Base-by-base conservation (phyloP, 2,888 invertebrate genomes). In the Ectemnius cavifrons region DNA sequence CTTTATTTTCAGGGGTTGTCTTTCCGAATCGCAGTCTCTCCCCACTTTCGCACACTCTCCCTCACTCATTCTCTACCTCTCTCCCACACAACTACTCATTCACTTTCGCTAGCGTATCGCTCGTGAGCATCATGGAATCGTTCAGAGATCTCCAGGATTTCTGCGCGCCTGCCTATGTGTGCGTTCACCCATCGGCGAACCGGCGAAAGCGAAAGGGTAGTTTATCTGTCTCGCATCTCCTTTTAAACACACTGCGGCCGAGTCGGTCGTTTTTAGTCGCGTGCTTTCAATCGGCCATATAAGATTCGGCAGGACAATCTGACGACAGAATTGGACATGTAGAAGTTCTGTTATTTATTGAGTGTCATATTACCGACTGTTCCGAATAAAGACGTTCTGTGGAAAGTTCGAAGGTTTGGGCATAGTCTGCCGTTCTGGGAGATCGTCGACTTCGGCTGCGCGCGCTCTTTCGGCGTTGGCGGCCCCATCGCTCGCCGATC, bases 311-410 rank as follows among this genome's bases (percentile, higher is more conserved):
- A 85, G 82, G 80, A 84, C 85, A 85, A 83, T 86, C 86, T 85
- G 78, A 84, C 73, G 74, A 78, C 81, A 83, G 81, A 85, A 85
- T 87, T 89, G 84, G 83, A 89, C 84, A 89, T 89, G 88, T 90
- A 90, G 89, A 89, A 88, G 84, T 88, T 89, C 86, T 89, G 87
- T 90, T 90, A 90, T 85, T 89, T 89, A 89, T 87, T 90, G 87
- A 89, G 89, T 89, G 88, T 89, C 88, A 88, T 83, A 88, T 88
- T 86, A 87, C 86, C 86, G 86, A 89, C 85, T 88, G 85, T 88
- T 89, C 86, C 85, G 87, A 90, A 88, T 85, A 86, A 87, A 88
- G 84, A 84, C 85, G 85, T 89, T 89, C 82, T 89, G 87, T 88
- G 90, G 84, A 88, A 89, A 89, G 87, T 82, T 89, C 86, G 86